These are phyloP conservation scores for Odontomachus brunneus DNA, from an alignment of 1,140 invertebrate genomes.

Conservation along the genomic window DNA sequence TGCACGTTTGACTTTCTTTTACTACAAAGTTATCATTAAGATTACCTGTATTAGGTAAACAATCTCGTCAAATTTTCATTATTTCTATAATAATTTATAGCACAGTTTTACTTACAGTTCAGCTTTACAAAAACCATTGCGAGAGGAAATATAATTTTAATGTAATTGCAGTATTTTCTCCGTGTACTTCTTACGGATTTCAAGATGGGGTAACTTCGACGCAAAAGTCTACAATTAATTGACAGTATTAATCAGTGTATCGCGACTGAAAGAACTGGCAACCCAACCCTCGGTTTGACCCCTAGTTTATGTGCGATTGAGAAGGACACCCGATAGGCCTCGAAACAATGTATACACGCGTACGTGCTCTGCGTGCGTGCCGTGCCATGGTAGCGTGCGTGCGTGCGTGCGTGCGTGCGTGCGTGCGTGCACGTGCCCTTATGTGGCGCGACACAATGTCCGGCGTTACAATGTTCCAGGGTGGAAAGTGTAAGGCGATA, in stretches of 20 bases:
- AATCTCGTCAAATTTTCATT: too few species aligned
- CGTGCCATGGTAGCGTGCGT: too few species aligned
- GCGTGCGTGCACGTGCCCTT: conserved; percentile 6
- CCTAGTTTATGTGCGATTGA: neutral
- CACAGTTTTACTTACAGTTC: too few species aligned
- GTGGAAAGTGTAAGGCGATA: conserved; percentile 73
- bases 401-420: conserved; percentile 6
- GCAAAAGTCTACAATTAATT: neutral
- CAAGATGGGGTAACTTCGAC: neutral
- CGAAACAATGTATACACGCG: neutral
- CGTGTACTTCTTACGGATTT: neutral
- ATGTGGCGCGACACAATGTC: conserved; percentile 37
- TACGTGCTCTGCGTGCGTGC: too few species aligned
- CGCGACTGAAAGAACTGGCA: neutral
- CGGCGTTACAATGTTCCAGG: conserved; percentile 40
- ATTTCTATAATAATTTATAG: too few species aligned
- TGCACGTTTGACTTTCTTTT: too few species aligned
- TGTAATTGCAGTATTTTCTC: too few species aligned
- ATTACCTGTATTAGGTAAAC: too few species aligned
- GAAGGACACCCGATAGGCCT: neutral
- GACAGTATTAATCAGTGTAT: neutral
- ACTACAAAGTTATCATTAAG: too few species aligned
- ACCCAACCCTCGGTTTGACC: neutral
- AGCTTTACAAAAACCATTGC: too few species aligned
- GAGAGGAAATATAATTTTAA: too few species aligned